Evolutionary conservation across 2,113 vertebrate genomes (phyloP).

Genomic region (Entelurus aequoreus): DNA sequence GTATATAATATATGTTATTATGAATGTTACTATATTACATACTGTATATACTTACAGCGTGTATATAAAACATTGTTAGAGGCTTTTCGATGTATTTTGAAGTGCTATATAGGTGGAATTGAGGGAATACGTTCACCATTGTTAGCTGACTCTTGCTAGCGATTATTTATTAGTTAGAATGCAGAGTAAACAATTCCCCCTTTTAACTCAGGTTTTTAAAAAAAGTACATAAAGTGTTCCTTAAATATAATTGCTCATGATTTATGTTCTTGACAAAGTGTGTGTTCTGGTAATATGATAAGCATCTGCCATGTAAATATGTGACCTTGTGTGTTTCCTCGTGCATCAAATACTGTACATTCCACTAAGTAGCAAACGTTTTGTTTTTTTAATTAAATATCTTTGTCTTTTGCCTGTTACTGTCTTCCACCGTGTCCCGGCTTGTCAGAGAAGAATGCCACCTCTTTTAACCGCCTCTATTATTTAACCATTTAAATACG

Average conservation of each 20-base stretch:
- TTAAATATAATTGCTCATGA: not conserved
- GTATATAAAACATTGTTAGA: too few relatives aligned
- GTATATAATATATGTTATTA: too few relatives aligned
- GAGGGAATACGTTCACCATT: too few relatives aligned
- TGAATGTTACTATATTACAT: too few relatives aligned
- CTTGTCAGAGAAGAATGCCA: conserved; percentile 54
- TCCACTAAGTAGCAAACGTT: conserved; percentile 18
- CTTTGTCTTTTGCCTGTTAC: conserved; percentile 7
- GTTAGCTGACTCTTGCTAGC: too few relatives aligned
- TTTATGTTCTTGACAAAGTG: conserved; percentile 4
- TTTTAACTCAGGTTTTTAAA: not conserved
- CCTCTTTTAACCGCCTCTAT: conserved; percentile 37
- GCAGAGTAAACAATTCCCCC: too few relatives aligned
- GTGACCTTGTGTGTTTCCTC: conserved; percentile 1
- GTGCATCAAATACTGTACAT: conserved; percentile 14
- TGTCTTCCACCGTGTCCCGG: conserved; percentile 43
- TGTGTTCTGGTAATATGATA: conserved; percentile 11
- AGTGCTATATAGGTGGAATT: too few relatives aligned
- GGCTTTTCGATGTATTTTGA: too few relatives aligned
- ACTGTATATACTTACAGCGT: too few relatives aligned
- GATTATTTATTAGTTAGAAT: too few relatives aligned
- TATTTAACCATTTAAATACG: conserved; percentile 47
- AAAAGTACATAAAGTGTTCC: not conserved
- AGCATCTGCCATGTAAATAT: conserved; percentile 17
- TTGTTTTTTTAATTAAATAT: conserved; percentile 3